Percentiles rank a stretch among this genome's conserved stretches.
Conservation (phyloP, 2,113 vertebrate genomes). For the Melanocharis versteri region DNA sequence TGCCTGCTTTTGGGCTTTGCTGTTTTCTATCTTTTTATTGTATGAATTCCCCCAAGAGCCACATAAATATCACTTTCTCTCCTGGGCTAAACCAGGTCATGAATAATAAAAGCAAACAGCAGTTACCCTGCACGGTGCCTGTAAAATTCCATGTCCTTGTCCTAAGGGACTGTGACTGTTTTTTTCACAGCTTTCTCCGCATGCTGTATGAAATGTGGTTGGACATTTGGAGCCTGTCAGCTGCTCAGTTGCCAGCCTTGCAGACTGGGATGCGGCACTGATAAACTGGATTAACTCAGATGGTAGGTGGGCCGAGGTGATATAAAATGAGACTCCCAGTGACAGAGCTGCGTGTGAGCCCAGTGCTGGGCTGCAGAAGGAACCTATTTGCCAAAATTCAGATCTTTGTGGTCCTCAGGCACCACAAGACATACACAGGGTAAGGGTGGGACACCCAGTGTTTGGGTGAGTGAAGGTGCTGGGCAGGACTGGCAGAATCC, state of each 20-base stretch:
- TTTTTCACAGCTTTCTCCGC: background rate
- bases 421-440: background rate
- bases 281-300: background rate
- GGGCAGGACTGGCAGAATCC: background rate
- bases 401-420: background rate
- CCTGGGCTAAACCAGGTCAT: background rate
- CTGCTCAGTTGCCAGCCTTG: background rate
- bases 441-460: background rate
- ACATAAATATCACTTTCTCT: background rate
- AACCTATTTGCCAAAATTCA: background rate
- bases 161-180: background rate
- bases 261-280: background rate
- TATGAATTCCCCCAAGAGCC: background rate
- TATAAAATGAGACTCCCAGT: background rate
- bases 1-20: background rate
- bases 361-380: background rate
- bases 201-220: background rate
- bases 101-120: conserved; percentile 20
- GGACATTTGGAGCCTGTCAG: background rate
- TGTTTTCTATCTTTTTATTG: background rate
- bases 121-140: background rate
- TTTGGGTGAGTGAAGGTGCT: background rate
- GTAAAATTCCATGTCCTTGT: background rate
- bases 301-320: background rate
- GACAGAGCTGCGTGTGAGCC: background rate